Base-by-base conservation (phyloP, 2,797 vertebrate genomes). In the Catostomus latipinnis region DNA sequence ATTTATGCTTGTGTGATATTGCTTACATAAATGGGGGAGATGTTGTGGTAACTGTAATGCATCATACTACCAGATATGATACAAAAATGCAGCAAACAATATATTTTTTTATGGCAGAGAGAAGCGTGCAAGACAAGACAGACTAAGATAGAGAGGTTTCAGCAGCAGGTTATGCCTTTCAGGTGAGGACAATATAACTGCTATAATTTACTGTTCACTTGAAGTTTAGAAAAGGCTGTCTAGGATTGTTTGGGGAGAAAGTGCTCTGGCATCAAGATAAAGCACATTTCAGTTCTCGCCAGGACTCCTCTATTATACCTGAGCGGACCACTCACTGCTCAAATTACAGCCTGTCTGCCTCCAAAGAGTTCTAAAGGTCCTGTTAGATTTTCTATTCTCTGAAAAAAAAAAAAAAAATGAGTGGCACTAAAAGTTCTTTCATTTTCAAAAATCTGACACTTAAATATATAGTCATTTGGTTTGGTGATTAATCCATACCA, bases 271-370 rank as follows among this genome's bases (percentile, higher is more conserved):
- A 86, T 85, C 75, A 84, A 88, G 88, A 93, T 92, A 90, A 90
- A 87, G 91, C 88, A 80, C 86, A 88, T 92, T 92, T 92, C 89
- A 91, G 83, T 83, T 90, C 90, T 91, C 93, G 88, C 90, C 89
- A 73, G 62, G n/a, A 87, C 85, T 89, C 92, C 92, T 91, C 92
- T 92, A 93, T 94, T 94, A 93, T 90, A 92, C 90, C 90, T 91
- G 89, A 63, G 86, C 79, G 71, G 87, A 90, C 86, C 85, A 70
- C 90, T 90, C 86, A 85, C 91, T 86, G 91, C 87, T 91, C 87
- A 93, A 94, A 95, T 94, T 93, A 94, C 90, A 93, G 92, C 91
- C 91, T 93, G 90, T 92, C 93, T 86, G 88, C 86, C 90, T 90
- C 90, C 90, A n/a, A 90, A 88, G 81, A 88, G 89, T 90, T 92